Evolutionary conservation across 2,113 vertebrate genomes (phyloP), one percentile per base, ranked within the genome.

Genomic region (Rhinoptilus africanus): DNA sequence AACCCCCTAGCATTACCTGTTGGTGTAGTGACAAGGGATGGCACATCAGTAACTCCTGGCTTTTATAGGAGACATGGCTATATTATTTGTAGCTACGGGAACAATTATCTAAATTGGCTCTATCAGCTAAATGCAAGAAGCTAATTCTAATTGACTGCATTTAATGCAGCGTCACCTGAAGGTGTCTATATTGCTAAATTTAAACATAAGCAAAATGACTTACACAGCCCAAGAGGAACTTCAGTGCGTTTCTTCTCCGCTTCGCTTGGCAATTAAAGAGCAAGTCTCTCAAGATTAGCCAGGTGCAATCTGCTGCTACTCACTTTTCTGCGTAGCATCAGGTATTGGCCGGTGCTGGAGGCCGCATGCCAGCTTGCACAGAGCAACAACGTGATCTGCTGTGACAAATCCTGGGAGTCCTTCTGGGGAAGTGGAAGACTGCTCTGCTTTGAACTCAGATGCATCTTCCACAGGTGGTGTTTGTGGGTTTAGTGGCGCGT

Each of bases 301-400:
- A 96, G 95, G 95, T 97, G 85, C 83, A 94, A 57, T 93, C 74
- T 91, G 89, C 43, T 80, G 54, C 60, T 83, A 6, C 68, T 97
- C 67, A 26, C 47, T 60, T 93, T 63, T 41, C 87, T 90, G 21
- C 22, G 51, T 48, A 67, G 82, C 79, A 84, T 93, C 83, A 95
- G 82, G 78, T 86, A 56, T 30, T 79, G 85, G 84, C 84, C 8
- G 4, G 35, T 17, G 88, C 95, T 91, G 73, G 81, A 88, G 93
- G 89, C 69, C 35, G 45, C 34, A 3, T 34, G 62, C 72, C 50
- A 50, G 48, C 28, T 86, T 74, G 80, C 59, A 43, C 22, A 45
- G 41, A 37, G 35, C n/a, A 35, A 32, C 83, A 85, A 6, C 7
- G 41, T 75, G 71, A 91, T 92, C 57, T 50, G 53, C 68, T 85